Evolutionary conservation across 2,113 vertebrate genomes (phyloP).

Genomic region (Anguilla japonica): DNA sequence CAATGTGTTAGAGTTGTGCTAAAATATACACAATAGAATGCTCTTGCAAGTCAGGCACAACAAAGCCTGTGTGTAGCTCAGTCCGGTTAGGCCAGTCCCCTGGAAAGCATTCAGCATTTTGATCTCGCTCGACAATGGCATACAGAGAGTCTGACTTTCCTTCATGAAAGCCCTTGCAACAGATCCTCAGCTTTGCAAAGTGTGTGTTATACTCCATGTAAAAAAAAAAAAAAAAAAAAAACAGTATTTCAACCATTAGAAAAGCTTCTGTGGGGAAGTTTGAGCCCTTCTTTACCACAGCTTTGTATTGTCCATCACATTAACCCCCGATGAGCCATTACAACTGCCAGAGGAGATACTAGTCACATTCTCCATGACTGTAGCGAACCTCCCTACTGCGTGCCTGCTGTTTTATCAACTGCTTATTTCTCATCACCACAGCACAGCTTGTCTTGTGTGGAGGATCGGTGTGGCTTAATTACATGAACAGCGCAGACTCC

Average conservation of each 20-base stretch:
- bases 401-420: neutral
- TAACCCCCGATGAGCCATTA: neutral
- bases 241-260: neutral
- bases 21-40: slow-evolving; percentile 4
- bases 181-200: neutral
- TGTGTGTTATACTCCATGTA: neutral
- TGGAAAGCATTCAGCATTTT: neutral
- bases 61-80: neutral
- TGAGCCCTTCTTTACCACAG: neutral
- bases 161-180: neutral
- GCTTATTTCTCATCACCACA: neutral
- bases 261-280: neutral
- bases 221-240: neutral
- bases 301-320: slow-evolving; percentile 3
- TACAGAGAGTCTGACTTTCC: neutral
- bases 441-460: neutral
- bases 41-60: slow-evolving; percentile 11
- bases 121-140: slow-evolving; percentile 2
- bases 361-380: neutral
- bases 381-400: neutral
- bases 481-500: neutral
- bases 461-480: neutral
- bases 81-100: neutral
- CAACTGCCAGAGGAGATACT: neutral
- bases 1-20: neutral